Evolutionary conservation across 2,113 vertebrate genomes (phyloP).

Genomic region (Pseudorhombus dupliciocellatus): DNA sequence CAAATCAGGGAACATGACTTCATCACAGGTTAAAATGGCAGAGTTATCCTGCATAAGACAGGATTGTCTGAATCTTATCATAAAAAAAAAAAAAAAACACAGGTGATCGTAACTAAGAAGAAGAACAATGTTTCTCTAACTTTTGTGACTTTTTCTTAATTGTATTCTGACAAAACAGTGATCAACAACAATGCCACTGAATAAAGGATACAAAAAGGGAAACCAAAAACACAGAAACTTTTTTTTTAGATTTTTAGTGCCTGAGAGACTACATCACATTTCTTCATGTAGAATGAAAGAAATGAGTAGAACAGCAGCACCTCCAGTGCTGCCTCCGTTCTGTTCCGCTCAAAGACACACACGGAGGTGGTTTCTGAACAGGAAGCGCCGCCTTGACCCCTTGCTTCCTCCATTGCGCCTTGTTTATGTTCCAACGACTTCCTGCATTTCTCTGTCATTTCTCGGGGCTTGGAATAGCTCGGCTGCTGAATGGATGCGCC

Average conservation of each 20-base stretch:
- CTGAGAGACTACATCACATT: too few species aligned
- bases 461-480: slow-evolving; percentile 66
- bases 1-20: background rate
- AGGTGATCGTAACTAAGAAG: background rate
- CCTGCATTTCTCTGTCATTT: slow-evolving; percentile 79
- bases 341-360: slow-evolving; percentile 33
- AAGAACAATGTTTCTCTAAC: background rate
- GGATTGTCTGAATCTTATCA: background rate
- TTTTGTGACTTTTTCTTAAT: background rate
- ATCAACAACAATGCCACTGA: background rate
- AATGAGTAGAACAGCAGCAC: slow-evolving; percentile 12
- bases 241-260: background rate
- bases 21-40: background rate
- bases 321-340: slow-evolving; percentile 15
- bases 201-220: background rate
- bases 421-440: slow-evolving; percentile 79
- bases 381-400: slow-evolving; percentile 79
- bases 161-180: background rate
- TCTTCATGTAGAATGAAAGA: background rate
- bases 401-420: slow-evolving; percentile 83
- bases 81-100: too few species aligned
- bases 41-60: too few species aligned
- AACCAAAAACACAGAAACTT: background rate
- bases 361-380: slow-evolving; percentile 74
- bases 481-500: slow-evolving; percentile 26